Conservation (phyloP, 1,140 invertebrate species). For the Monochamus saltuarius region DNA sequence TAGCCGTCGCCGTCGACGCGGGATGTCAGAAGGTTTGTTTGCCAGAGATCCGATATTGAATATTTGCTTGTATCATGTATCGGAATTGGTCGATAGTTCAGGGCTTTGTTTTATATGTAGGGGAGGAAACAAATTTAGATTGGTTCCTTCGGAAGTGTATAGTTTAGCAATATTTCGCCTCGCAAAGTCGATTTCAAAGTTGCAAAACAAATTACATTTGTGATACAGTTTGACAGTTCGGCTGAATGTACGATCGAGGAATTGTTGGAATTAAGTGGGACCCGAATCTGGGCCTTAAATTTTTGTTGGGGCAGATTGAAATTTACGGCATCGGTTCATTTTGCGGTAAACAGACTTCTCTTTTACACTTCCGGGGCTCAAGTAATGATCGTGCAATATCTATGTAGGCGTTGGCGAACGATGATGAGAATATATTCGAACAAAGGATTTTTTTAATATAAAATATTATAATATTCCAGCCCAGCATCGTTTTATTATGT, state of each 20-base stretch:
- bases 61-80: conserved; percentile 35
- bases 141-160: conserved; percentile 34
- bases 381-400: no score
- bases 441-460: no score
- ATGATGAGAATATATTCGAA: no score
- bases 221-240: conserved; percentile 41
- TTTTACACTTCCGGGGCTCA: no score
- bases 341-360: no score
- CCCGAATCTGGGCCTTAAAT: conserved; percentile 7
- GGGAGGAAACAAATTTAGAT: conserved; percentile 34
- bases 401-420: no score
- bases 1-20: no score
- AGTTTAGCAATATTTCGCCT: conserved; percentile 38
- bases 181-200: conserved; percentile 36
- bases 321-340: no score
- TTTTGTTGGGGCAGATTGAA: not conserved
- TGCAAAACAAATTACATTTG: conserved; percentile 40
- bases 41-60: conserved; percentile 21
- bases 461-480: no score
- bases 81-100: conserved; percentile 26
- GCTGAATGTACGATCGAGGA: conserved; percentile 15
- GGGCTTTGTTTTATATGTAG: conserved; percentile 33
- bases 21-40: no score
- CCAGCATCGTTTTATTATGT: no score
- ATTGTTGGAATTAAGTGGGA: conserved; percentile 2